Percentiles rank a stretch among this genome's conserved stretches.
These are phyloP conservation scores for Drosophila pachea DNA, from an alignment of 1,140 invertebrate genomes.

Conservation along the genomic window DNA sequence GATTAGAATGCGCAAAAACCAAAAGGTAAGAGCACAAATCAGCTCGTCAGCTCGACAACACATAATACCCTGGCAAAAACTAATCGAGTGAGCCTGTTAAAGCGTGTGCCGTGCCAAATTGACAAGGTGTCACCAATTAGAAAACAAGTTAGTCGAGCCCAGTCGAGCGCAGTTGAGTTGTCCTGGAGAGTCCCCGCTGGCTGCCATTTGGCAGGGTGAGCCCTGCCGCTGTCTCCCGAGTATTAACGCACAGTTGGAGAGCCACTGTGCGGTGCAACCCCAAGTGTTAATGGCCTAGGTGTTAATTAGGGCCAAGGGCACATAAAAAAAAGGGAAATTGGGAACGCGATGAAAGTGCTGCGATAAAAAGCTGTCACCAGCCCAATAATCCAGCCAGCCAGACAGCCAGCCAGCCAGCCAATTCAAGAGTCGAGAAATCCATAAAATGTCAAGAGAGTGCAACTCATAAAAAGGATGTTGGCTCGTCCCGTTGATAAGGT, in stretches of 20 bases:
- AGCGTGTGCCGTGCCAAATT: slow-evolving; percentile 72
- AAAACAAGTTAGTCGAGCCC: slow-evolving; percentile 62
- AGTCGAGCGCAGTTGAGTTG: slow-evolving; percentile 9
- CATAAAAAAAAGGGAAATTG: slow-evolving; percentile 45
- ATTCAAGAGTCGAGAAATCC: slow-evolving; percentile 34
- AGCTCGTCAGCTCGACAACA: slow-evolving; percentile 7
- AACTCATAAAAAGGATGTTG: slow-evolving; percentile 63
- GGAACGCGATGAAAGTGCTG: slow-evolving; percentile 68
- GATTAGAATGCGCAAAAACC: slow-evolving; percentile 56
- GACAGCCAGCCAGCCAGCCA: too few relatives aligned
- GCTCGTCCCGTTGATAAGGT: slow-evolving; percentile 60
- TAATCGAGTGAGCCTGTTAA: slow-evolving; percentile 67
- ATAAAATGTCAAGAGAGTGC: slow-evolving; percentile 64
- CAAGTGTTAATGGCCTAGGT: slow-evolving; percentile 73
- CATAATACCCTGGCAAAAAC: slow-evolving; percentile 29
- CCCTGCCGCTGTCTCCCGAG: slow-evolving; percentile 13
- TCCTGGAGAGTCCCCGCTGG: slow-evolving; percentile 26
- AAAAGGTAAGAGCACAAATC: slow-evolving; percentile 13
- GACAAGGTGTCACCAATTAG: slow-evolving; percentile 76
- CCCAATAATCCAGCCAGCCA: slow-evolving; percentile 23
- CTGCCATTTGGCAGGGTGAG: slow-evolving; percentile 32
- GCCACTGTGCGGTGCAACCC: slow-evolving; percentile 53
- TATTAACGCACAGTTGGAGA: slow-evolving; percentile 54
- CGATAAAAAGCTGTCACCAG: slow-evolving; percentile 73
- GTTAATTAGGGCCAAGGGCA: slow-evolving; percentile 73